Evolutionary conservation across 2,888 invertebrate genomes (phyloP), one percentile per base, ranked within the genome.

Genomic region (Agrilus biguttatus): DNA sequence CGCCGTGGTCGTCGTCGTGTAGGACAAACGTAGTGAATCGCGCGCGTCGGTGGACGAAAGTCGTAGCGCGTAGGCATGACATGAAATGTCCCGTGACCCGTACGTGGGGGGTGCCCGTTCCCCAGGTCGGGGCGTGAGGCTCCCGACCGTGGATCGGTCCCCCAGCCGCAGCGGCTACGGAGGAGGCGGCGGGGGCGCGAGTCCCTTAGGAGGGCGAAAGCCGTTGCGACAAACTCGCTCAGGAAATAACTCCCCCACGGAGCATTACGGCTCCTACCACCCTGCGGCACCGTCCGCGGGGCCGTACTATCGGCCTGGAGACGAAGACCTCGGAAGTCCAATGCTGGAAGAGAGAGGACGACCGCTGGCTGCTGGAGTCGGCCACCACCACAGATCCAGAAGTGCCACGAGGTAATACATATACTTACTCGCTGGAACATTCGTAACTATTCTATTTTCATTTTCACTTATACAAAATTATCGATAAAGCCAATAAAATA

Each of bases 101-200:
- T 77, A 76, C 66, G 67, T 67, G 62, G 69, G 68, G 74, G 69
- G 75, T 67, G 66, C 74, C 72, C 69, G 80, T 71, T 75, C 77
- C 72, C 73, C 80, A 72, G 47, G 47, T 21, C 72, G 78, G 60
- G 70, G 72, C 64, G 73, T 78, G 71, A 82, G 80, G 67, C 72
- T 88, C 71, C 87, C 88, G 65, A 87, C 86, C 66, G 87, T 87
- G 68, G 88, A 89, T 78, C 81, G 87, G 66, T 85, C 86, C 68
- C 88, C 88, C 66, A 84, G 86, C 61, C 77, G 87, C 45, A 47
- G 44, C 65, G 78, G 76, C 66, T 85, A 86, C 72, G 74, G 75
- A 51, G 79, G 81, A 67, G 46, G 48, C 41, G 45, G 46, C 44
- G 36, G 36, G 14, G 36, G 36, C 14, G 14, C 14, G 8, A 17